phyloP scores from a whole-genome alignment of 2,888 invertebrate species.

The Rhagonycha lutea region DNA sequence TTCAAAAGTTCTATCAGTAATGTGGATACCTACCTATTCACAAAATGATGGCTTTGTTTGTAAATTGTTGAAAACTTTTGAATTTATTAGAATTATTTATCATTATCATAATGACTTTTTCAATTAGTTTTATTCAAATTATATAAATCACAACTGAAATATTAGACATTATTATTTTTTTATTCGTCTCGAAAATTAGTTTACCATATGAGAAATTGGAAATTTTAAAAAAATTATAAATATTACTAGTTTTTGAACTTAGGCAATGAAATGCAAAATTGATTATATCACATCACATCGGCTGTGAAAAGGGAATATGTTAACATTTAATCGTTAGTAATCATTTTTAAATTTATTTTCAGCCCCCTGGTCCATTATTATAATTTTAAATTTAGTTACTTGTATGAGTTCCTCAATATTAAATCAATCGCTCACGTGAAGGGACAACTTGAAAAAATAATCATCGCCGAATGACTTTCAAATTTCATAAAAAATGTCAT shows the following conservation, averaged over 20 bases:
- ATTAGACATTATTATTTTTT: no score
- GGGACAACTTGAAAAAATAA: conserved; percentile 34
- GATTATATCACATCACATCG: no score
- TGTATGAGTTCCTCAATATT: conserved; percentile 9
- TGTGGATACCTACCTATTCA: background rate
- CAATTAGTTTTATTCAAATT: background rate
- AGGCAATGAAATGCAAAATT: no score
- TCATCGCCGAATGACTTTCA: conserved; percentile 33
- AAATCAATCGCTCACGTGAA: conserved; percentile 28
- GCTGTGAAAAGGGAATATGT: no score
- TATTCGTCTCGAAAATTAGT: no score
- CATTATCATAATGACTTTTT: background rate
- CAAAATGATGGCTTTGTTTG: background rate
- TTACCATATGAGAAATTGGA: no score
- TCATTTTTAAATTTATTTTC: background rate
- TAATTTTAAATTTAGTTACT: background rate
- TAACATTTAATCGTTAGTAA: background rate
- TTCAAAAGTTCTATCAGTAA: conserved; percentile 10
- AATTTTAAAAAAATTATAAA: no score
- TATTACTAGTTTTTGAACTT: no score
- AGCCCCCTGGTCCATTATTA: background rate
- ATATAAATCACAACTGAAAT: background rate
- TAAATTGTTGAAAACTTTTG: background rate
- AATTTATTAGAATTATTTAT: background rate
- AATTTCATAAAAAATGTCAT: conserved; percentile 24